Evolutionary conservation across 2,113 vertebrate species (phyloP), one percentile per base, ranked within the genome.

Genomic region (Paracanthobrama guichenoti): DNA sequence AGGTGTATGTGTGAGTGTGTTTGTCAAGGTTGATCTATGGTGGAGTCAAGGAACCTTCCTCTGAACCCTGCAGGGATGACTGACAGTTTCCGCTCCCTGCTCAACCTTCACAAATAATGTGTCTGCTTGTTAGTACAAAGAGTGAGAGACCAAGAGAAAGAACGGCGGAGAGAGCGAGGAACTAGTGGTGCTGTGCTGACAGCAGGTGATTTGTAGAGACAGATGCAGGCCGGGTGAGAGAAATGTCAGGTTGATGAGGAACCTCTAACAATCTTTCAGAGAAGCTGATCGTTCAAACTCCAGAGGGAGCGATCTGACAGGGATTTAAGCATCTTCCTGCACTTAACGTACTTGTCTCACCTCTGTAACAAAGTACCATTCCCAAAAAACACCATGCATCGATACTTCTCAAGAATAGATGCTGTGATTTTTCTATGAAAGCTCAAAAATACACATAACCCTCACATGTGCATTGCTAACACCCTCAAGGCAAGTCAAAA

Each of bases 21-120:
- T 24, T 82, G 87, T 88, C 86, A 83, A 48, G 85, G 81, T 6
- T 91, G 88, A 91, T 89, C 81, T 69, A 90, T 90, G 78, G 84
- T 13, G 44, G 42, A 88, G 64, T 42, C 81, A 67, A 12, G 75
- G 86, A 83, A 79, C 62, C 44, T 83, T 78, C 60, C 60, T 79
- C 46, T 79, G 59, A 85, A 35, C 82, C 35, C 35, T 62, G 22
- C 50, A 53, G 28, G n/a, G 66, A 81, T 82, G 82, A 87, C 79
- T 79, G 78, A 84, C 73, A 64, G 81, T n/a, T 77, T 66, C 39
- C 64, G 39, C 66, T 86, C 82, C 84, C 69, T 85, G 46, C 62
- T 26, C 66, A 74, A 67, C 73, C 76, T 79, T 69, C 67, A 50
- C 83, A 60, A 18, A 79, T 81, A 79, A 90, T 73, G 82, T 80